Conservation (phyloP, 2,797 vertebrate genomes). For the Poeciliopsis turneri region DNA sequence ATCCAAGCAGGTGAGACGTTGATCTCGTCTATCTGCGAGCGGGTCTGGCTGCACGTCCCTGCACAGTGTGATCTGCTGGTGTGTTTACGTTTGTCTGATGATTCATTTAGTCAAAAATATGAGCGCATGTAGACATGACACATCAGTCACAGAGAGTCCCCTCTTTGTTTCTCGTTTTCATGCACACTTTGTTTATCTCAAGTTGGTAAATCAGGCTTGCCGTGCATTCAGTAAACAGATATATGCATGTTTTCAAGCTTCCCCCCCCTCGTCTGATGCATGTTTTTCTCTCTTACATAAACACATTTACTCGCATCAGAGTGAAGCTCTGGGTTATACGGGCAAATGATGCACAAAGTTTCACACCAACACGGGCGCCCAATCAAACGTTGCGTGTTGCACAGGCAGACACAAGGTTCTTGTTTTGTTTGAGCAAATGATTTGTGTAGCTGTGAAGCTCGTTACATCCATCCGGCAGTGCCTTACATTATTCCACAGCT, state of each 20-base stretch:
- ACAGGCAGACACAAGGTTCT: constrained; percentile 61
- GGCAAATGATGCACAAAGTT: constrained; percentile 66
- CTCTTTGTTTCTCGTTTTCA: constrained; percentile 54
- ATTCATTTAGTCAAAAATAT: constrained; percentile 62
- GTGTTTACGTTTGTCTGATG: constrained; percentile 38
- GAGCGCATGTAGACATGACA: constrained; percentile 38
- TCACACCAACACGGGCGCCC: constrained; percentile 57
- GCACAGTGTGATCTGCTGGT: constrained; percentile 23
- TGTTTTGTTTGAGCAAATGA: constrained; percentile 80
- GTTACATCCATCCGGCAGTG: constrained; percentile 76
- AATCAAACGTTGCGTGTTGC: constrained; percentile 73
- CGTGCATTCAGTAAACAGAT: constrained; percentile 41
- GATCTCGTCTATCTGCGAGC: constrained; percentile 37
- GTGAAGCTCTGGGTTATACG: constrained; percentile 52
- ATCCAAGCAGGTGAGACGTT: constrained; percentile 40
- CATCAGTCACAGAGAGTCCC: constrained; percentile 46
- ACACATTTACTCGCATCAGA: neutral
- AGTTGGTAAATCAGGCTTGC: constrained; percentile 51
- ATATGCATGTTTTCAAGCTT: constrained; percentile 18
- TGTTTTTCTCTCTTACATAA: constrained; percentile 16
- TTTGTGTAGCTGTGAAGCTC: constrained; percentile 72
- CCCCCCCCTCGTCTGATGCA: constrained; percentile 24
- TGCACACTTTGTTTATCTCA: constrained; percentile 47
- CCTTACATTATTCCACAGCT: constrained; percentile 71
- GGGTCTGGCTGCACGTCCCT: constrained; percentile 6